These are phyloP conservation scores for Zaprionus ghesquierei DNA, from an alignment of 1,140 invertebrate species.

Conservation along the genomic window DNA sequence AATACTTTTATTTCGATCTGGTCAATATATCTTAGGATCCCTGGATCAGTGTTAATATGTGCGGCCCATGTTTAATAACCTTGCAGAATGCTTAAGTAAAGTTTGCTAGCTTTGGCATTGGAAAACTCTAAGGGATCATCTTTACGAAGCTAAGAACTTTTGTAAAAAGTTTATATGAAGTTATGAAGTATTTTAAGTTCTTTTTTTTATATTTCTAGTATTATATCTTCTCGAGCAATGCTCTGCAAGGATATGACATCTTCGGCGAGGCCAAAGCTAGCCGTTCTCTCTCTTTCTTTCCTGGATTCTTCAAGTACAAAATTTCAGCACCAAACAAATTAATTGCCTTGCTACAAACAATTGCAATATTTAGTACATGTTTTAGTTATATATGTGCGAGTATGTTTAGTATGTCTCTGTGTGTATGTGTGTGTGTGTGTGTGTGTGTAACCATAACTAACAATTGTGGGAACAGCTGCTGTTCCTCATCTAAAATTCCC, in stretches of 20 bases:
- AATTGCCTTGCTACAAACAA: slow-evolving; percentile 30
- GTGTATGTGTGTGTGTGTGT: slow-evolving; percentile 1
- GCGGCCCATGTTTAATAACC: neutral
- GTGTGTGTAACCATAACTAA: slow-evolving; percentile 46
- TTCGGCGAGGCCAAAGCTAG: neutral
- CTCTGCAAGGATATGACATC: neutral
- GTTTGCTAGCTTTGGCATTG: too few relatives aligned
- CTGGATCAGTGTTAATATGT: neutral
- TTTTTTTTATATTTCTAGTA: neutral
- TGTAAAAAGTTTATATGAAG: too few relatives aligned
- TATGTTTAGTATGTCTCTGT: slow-evolving; percentile 11
- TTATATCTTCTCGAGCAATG: neutral
- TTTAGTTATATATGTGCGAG: neutral
- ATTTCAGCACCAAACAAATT: slow-evolving; percentile 13
- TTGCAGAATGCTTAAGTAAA: neutral
- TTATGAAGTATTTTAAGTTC: neutral
- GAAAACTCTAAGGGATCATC: neutral
- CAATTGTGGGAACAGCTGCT: slow-evolving; percentile 53
- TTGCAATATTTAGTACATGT: slow-evolving; percentile 27
- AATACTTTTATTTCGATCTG: neutral
- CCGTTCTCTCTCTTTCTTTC: neutral
- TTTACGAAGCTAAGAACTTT: neutral
- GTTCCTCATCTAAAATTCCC: slow-evolving; percentile 26
- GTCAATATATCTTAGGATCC: neutral
- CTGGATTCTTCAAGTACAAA: neutral